phyloP scores from a whole-genome alignment of 2,888 invertebrate genomes.

The Drosophila neoperkinsi region DNA sequence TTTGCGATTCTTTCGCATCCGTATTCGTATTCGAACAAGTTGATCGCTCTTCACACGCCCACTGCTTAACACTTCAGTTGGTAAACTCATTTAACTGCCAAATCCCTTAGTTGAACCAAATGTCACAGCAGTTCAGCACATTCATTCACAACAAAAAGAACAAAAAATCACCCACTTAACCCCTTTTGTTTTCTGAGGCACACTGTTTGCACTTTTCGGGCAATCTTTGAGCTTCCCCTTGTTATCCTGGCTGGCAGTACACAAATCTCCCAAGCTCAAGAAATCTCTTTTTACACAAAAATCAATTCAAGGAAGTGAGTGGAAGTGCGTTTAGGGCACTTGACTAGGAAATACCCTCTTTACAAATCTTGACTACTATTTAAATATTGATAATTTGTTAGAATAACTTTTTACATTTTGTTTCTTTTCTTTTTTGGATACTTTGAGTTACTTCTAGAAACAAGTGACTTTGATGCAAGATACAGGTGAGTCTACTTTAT shows the following conservation, averaged over 20 bases:
- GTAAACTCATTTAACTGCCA: conserved; percentile 33
- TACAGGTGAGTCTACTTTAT: not conserved
- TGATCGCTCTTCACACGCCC: conserved; percentile 8
- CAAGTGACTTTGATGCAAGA: not conserved
- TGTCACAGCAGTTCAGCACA: conserved; percentile 30
- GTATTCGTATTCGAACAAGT: not conserved
- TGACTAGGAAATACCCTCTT: conserved; percentile 26
- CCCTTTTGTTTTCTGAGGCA: conserved; percentile 37
- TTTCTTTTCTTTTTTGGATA: not conserved
- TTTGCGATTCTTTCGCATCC: not conserved
- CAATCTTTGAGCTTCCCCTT: conserved; percentile 32
- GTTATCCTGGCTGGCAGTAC: conserved; percentile 20
- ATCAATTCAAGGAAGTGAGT: conserved; percentile 38
- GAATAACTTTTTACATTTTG: not conserved
- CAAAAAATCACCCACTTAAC: conserved; percentile 34
- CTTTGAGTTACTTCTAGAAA: not conserved
- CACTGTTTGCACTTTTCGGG: conserved; percentile 22
- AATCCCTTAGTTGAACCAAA: conserved; percentile 16
- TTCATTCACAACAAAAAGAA: not conserved
- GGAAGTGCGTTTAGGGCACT: not conserved
- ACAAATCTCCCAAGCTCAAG: conserved; percentile 43
- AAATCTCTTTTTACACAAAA: conserved; percentile 40
- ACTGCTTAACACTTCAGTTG: conserved; percentile 10
- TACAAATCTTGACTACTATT: not conserved
- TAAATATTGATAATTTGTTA: not conserved